Evolutionary conservation across 1,140 invertebrate genomes (phyloP), one percentile per base, ranked within the genome.

Genomic region (Triops longicaudatus): DNA sequence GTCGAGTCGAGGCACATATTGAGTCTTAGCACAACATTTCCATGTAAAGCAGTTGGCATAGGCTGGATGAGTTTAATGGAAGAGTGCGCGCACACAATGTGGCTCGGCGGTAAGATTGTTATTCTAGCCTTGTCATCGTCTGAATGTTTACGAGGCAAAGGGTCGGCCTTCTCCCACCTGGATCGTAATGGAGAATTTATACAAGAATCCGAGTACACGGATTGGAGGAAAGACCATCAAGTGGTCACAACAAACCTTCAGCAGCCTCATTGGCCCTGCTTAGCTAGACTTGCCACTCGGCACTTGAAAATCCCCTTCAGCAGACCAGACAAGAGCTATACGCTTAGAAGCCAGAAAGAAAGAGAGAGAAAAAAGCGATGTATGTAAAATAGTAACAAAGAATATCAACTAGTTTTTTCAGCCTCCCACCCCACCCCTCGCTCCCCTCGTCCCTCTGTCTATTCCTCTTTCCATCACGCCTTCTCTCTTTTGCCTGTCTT

Each of bases 351-450:
- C 4, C 74, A 74, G 37, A 31, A 31, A 42, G 26, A 74, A 31
- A 74, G 31, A 73, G 73, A 27, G 73, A 26, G 10, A 73, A 27
- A 27, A 73, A 75, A 75, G 74, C 22, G 44, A 63, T 50, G 63
- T 43, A 75, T 50, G 42, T 50, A 44, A 63, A 75, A 75, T 43
- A 75, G 63, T 26, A 75, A 37, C 37, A 75, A 75, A 75, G 63
- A 44, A 50, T 44, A 43, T 63, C 22, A 42, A 75, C 27, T 26
- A 28, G 42, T 42, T 75, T 43, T 50, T 75, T 42, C 43, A 22
- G 37, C 43, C 73, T 31, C 26, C 43, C 26, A 31, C 73, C 37
- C 73, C 26, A 27, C 37, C 63, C 26, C 63, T 72, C 26, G 2
- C 31, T 37, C 31, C 31, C 31, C 31, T 37, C 31, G 2, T 37